Evolutionary conservation across 2,888 invertebrate species (phyloP).

Genomic region (Aromia moschata): DNA sequence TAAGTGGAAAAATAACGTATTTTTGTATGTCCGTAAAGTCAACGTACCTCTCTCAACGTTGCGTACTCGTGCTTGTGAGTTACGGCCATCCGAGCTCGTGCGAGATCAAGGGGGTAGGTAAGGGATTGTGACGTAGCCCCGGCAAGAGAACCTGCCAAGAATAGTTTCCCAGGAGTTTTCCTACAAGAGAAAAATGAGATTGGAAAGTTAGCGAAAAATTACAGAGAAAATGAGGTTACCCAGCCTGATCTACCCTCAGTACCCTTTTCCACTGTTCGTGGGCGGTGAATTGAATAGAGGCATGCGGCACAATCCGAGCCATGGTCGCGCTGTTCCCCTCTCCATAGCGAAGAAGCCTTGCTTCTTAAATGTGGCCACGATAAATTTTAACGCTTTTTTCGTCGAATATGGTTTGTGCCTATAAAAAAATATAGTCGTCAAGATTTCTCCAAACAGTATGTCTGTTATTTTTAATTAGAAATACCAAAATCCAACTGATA

Average conservation of each 20-base stretch:
- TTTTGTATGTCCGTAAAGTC: background rate
- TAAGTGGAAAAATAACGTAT: slow-evolving; percentile 21
- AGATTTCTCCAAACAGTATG: no score
- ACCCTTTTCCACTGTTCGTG: slow-evolving; percentile 96
- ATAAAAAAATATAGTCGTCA: slow-evolving; percentile 50
- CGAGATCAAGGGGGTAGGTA: slow-evolving; percentile 97
- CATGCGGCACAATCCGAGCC: slow-evolving; percentile 96
- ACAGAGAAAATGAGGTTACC: slow-evolving; percentile 54
- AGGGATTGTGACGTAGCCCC: slow-evolving; percentile 93
- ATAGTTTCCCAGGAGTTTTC: slow-evolving; percentile 66
- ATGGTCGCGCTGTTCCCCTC: slow-evolving; percentile 99
- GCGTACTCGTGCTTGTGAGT: slow-evolving; percentile 81
- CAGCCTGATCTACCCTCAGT: slow-evolving; percentile 74
- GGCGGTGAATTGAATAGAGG: slow-evolving; percentile 96
- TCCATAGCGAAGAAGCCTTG: slow-evolving; percentile 89
- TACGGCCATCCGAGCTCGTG: slow-evolving; percentile 97
- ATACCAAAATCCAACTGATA: no score
- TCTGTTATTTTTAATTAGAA: no score
- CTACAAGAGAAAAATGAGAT: slow-evolving; percentile 40
- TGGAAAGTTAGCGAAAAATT: background rate
- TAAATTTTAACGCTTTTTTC: slow-evolving; percentile 74
- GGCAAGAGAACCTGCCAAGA: slow-evolving; percentile 93
- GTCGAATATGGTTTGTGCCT: slow-evolving; percentile 78
- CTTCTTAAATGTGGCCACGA: slow-evolving; percentile 72
- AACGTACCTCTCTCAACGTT: slow-evolving; percentile 66